Base-by-base conservation (phyloP, 2,113 vertebrate genomes). In the Gymnobelideus leadbeateri region DNA sequence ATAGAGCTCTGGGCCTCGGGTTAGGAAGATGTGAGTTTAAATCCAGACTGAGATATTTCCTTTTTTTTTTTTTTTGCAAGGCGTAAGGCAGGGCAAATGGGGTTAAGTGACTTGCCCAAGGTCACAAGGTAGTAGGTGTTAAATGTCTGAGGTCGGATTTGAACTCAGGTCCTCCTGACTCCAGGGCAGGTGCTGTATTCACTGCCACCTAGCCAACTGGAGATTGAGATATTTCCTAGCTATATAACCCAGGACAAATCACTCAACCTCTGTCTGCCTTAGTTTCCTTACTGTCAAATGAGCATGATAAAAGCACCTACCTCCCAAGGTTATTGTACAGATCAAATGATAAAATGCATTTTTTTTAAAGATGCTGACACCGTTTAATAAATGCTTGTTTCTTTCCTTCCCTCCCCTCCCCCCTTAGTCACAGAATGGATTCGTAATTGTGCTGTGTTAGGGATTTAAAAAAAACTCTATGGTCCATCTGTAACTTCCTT, bases 351-450 rank as follows among this genome's bases (percentile, higher is more conserved):
- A 23, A 5, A 43, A 84, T 21, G 96, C 47, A 57, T 61, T 31
- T 55, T 55, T 55, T 61, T 95, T 96, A 84, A 94, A 51, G 90
- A 61, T 92, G 93, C 91, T 96, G 95, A 89, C n/a, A 84, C n/a
- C 43, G 4, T 49, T 49, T 43, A 21, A 21, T 43, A 21, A 21
- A 84, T 43, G 61, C 14, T n/a, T 77, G n/a, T 21, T 43, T n/a
- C 6, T 84, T 84, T 95, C 95, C 91, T 94, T 97, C 95, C 28
- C 28, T 68, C 3, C 37, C 37, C 43, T 31, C 6, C 26, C 28
- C 91, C 0, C 31, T 8, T 16, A 25, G 10, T 49, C 51, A 0
- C 3, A 46, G 50, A 26, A 19, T 50, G 28, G 9, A 2, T 57
- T n/a, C 0, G 54, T 11, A 10, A 51, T 49, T 51, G 94, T 37